Evolutionary conservation across 1,140 invertebrate species (phyloP).

Genomic region (Sarcophaga bullata): DNA sequence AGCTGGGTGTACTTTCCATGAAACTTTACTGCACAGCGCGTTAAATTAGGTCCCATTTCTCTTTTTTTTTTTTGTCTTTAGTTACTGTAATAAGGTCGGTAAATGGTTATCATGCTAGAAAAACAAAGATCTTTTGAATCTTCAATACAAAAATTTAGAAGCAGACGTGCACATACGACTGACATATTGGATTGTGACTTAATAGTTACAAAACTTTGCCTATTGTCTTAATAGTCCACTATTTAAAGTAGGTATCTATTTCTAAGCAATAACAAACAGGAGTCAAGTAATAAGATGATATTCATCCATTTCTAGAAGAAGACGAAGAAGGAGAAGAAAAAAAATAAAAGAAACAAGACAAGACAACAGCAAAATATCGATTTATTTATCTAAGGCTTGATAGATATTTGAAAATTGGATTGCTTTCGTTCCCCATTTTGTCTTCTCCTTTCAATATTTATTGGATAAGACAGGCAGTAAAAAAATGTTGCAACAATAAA

Average conservation of each 20-base stretch:
- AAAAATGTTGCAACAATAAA: neutral
- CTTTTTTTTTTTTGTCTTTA: too few relatives aligned
- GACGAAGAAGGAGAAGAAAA: neutral
- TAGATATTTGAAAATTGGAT: constrained; percentile 38
- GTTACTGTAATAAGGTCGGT: too few relatives aligned
- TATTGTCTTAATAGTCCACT: too few relatives aligned
- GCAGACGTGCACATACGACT: too few relatives aligned
- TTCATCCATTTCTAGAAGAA: neutral
- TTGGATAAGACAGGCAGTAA: neutral
- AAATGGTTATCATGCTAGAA: too few relatives aligned
- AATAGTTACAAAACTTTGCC: neutral
- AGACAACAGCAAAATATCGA: constrained; percentile 32
- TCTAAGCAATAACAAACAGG: neutral
- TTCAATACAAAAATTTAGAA: too few relatives aligned
- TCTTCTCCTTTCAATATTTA: neutral
- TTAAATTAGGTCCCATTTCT: neutral
- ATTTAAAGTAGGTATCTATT: neutral
- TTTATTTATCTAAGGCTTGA: constrained; percentile 36
- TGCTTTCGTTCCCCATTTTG: neutral
- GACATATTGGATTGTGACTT: too few relatives aligned
- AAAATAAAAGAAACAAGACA: neutral
- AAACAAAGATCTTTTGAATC: too few relatives aligned
- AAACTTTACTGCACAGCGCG: neutral
- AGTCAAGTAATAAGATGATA: constrained; percentile 27
- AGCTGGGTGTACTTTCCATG: too few relatives aligned